Evolutionary conservation across 2,113 vertebrate genomes (phyloP), one percentile per base, ranked within the genome.

Genomic region (Lonchura striata): DNA sequence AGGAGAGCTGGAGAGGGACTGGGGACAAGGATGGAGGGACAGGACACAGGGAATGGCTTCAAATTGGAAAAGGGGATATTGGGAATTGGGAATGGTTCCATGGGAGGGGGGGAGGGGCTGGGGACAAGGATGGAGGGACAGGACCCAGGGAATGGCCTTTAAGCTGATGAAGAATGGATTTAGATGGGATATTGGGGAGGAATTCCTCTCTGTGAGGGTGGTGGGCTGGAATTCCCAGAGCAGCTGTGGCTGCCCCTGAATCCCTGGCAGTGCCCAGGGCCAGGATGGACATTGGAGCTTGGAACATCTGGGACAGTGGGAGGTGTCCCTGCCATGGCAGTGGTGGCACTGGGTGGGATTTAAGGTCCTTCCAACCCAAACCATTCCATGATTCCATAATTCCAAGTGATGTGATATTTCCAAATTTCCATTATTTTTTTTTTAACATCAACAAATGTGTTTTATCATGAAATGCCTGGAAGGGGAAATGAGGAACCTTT

Each of bases 291-390:
- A 50, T 4, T 50, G 49, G 24, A 24, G 49, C 49, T 50, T 7
- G 49, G 56, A n/a, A 22, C 56, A 7, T 24, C 31, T 44, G 80
- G 47, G 11, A 25, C 11, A 15, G 6, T 13, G 68, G 39, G 3
- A 83, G 39, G 2, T 37, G 57, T 18, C 68, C 57, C 68, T 71
- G 66, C 23, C 24, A 2, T 9, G 53, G 31, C 41, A 42, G 41
- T 57, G 22, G 28, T 28, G 47, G 47, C 0, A 18, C 0, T 0
- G 6, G 30, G 0, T 77, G 53, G 0, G 5, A 4, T 61, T 78
- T 61, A 12, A 19, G 9, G 0, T 46, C 64, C 5, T 59, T 14
- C n/a, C 41, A 16, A 9, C 33, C 64, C 46, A 54, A 39, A n/a
- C 28, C 41, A 24, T 46, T 46, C 63, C 46, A 33, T 1, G 9